Evolutionary conservation across 2,888 invertebrate genomes (phyloP).

Genomic region (Trisateles emortualis): DNA sequence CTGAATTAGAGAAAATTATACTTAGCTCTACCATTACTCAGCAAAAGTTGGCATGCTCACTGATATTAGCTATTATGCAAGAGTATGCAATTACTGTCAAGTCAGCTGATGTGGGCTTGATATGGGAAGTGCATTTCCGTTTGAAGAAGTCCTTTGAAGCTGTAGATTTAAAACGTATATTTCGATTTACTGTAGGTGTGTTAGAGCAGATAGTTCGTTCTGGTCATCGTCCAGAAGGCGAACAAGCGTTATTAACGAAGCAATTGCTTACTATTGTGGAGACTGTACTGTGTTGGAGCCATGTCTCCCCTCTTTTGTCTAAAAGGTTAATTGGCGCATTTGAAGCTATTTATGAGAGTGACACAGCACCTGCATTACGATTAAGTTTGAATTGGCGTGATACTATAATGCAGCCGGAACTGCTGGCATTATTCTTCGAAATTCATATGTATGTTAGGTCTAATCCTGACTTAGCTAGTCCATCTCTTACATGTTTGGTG

Average conservation of each 20-base stretch:
- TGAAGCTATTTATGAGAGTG: constrained; percentile 89
- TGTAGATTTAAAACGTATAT: constrained; percentile 92
- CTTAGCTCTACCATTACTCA: constrained; percentile 92
- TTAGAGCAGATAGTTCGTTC: constrained; percentile 78
- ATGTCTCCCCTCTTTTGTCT: constrained; percentile 89
- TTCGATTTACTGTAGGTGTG: constrained; percentile 84
- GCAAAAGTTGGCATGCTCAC: constrained; percentile 94
- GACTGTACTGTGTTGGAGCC: constrained; percentile 93
- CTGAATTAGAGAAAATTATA: constrained; percentile 92
- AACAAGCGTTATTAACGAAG: constrained; percentile 86
- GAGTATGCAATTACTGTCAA: constrained; percentile 95
- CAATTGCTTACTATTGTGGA: constrained; percentile 93
- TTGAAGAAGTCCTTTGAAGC: constrained; percentile 95
- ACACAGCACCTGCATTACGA: constrained; percentile 88
- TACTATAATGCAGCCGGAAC: constrained; percentile 90
- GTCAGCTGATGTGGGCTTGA: constrained; percentile 94
- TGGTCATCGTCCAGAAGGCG: constrained; percentile 82
- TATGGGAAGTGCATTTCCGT: constrained; percentile 95
- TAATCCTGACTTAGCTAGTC: constrained; percentile 91
- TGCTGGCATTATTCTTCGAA: constrained; percentile 93
- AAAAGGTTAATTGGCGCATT: constrained; percentile 91
- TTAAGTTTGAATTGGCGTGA: constrained; percentile 91
- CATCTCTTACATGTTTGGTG: constrained; percentile 93
- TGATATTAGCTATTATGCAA: constrained; percentile 94
- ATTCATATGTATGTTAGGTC: constrained; percentile 93